Conservation (phyloP, 2,888 invertebrate species). For the Neuroscelio doddi region DNA sequence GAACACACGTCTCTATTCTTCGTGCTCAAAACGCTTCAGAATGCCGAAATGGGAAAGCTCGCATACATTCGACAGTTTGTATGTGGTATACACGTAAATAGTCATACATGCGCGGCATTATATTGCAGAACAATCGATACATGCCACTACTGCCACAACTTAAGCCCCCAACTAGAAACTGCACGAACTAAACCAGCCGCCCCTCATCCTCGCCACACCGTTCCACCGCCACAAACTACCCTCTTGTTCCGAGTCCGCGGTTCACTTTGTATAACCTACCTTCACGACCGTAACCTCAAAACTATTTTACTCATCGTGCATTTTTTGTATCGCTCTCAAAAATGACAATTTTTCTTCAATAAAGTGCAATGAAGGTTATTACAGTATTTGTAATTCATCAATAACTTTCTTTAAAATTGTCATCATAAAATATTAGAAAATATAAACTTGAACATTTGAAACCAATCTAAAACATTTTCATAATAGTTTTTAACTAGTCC, state of each 20-base stretch:
- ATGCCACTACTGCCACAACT: conserved; percentile 59
- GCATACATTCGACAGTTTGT: conserved; percentile 46
- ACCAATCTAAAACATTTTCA: too few species aligned
- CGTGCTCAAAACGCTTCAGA: conserved; percentile 27
- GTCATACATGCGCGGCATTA: conserved; percentile 61
- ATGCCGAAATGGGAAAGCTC: conserved; percentile 46
- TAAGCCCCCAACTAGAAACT: conserved; percentile 54
- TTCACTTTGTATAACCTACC: conserved; percentile 57
- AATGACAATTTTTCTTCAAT: too few species aligned
- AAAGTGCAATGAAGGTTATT: too few species aligned
- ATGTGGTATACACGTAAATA: conserved; percentile 45
- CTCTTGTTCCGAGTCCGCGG: conserved; percentile 51
- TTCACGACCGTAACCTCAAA: conserved; percentile 54
- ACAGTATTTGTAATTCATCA: too few species aligned
- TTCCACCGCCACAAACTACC: conserved; percentile 56
- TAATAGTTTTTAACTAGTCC: too few species aligned
- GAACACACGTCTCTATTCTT: conserved; percentile 44
- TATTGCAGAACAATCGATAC: conserved; percentile 66
- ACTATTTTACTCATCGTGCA: conserved; percentile 42
- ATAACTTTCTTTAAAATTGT: too few species aligned
- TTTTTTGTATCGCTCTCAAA: conserved; percentile 23
- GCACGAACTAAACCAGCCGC: conserved; percentile 38
- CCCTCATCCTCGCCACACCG: conserved; percentile 39
- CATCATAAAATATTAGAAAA: too few species aligned
- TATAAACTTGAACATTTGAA: too few species aligned